Base-by-base conservation (phyloP, 2,797 vertebrate species). In the Oreochromis grahami region DNA sequence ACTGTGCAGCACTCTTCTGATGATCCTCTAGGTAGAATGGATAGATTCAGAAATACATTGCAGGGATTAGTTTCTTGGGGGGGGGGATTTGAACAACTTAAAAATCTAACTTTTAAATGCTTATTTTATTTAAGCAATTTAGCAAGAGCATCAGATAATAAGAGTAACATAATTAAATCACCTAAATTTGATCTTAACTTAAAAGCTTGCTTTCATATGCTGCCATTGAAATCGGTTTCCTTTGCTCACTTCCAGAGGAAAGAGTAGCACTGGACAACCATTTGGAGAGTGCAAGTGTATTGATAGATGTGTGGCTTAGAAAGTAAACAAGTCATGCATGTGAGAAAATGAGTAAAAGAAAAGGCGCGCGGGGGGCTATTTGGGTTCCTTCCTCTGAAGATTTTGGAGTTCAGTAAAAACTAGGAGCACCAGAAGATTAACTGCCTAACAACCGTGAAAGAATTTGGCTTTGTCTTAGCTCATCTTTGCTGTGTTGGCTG, bases 391-490 rank as follows among this genome's bases (percentile, higher is more conserved):
- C 56, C 15, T 0, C 3, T 60, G 1, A 36, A n/a, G 58, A 3
- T 19, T 55, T 29, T 63, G 1, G 32, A n/a, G 6, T 36, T 38
- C 60, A 65, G 19, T 14, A 7, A 65, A 21, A 65, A 65, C 38
- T 5, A 38, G 19, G 34, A 38, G 60, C 60, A 38, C 0, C 4
- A 65, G 7, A 38, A 21, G 19, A 65, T 38, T 21, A 65, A 0
- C 12, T 15, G 36, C 63, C 63, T 21, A 15, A 41, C 8, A n/a
- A 0, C 36, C 14, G 45, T 17, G 36, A 41, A 41, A 14, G n/a
- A 41, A 0, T 14, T 41, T 68, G 0, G 12, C 36, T 65, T 65
- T 68, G 0, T 8, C n/a, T 0, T 0, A 13, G 36, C n/a, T 65
- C n/a, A 21, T 14, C 8, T 65, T 2, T 65, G 1, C 12, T 8